Conservation (phyloP, 1,140 invertebrate genomes). For the Neodiprion pinetum region DNA sequence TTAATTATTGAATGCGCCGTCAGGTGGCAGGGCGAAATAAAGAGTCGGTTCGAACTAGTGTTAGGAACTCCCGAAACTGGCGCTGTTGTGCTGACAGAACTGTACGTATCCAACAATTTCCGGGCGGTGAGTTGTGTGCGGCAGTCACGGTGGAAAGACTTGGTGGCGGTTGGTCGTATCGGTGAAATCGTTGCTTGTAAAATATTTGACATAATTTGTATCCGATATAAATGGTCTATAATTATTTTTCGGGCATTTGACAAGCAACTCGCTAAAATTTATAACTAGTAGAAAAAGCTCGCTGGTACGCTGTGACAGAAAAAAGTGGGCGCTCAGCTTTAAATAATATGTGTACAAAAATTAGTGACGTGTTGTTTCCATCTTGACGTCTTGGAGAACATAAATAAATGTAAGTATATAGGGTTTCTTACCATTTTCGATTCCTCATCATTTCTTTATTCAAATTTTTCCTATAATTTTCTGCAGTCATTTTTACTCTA, state of each 20-base stretch:
- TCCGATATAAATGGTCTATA: neutral
- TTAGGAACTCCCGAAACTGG: no score
- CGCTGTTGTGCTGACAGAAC: no score
- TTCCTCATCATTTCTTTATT: neutral
- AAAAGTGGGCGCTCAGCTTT: neutral
- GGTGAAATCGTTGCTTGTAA: neutral
- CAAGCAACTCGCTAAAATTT: neutral
- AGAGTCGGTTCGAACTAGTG: no score
- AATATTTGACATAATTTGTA: conserved; percentile 6
- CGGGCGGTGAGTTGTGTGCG: neutral
- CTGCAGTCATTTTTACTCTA: neutral
- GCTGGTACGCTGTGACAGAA: neutral
- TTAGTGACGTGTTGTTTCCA: conserved; percentile 46
- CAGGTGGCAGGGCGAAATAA: no score
- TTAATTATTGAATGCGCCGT: no score
- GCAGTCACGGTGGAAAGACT: no score
- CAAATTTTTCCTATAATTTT: neutral
- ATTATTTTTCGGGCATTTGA: neutral
- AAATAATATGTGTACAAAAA: conserved; percentile 31
- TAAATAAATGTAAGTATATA: conserved; percentile 44
- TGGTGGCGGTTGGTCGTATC: neutral
- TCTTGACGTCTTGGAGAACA: conserved; percentile 41
- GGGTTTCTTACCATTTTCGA: neutral
- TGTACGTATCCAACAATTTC: neutral
- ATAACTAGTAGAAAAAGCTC: neutral